These are phyloP conservation scores for Tachina fera DNA, from an alignment of 2,888 invertebrate species.

Conservation along the genomic window DNA sequence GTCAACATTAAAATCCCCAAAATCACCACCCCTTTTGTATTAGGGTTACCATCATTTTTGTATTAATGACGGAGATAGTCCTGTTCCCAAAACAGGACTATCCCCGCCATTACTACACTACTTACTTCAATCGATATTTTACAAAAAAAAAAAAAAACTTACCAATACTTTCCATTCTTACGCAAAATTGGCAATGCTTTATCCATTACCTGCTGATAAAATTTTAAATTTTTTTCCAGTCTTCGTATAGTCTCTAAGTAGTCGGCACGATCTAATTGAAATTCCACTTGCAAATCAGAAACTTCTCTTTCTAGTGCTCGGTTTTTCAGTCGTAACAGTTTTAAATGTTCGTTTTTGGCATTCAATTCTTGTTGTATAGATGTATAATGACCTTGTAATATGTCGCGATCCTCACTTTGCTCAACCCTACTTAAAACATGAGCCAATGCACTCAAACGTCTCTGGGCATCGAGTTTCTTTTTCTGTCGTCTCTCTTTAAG, in stretches of 20 bases:
- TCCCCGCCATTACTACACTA: too few relatives aligned
- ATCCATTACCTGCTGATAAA: slow-evolving; percentile 86
- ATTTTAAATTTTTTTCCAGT: slow-evolving; percentile 88
- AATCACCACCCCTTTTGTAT: too few relatives aligned
- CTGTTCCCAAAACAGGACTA: too few relatives aligned
- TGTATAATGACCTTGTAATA: slow-evolving; percentile 89
- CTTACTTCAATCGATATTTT: not conserved
- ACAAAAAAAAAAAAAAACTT: slow-evolving; percentile 71
- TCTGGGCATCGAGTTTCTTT: slow-evolving; percentile 88
- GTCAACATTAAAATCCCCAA: too few relatives aligned
- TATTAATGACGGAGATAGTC: too few relatives aligned
- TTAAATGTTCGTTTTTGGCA: slow-evolving; percentile 87
- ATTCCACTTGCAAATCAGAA: slow-evolving; percentile 90
- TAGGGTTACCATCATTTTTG: too few relatives aligned
- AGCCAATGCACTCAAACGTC: slow-evolving; percentile 85
- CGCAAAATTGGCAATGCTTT: slow-evolving; percentile 88
- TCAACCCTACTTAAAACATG: slow-evolving; percentile 86
- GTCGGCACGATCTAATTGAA: slow-evolving; percentile 91
- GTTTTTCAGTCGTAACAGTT: slow-evolving; percentile 87
- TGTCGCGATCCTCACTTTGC: slow-evolving; percentile 87
- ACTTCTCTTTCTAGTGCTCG: slow-evolving; percentile 89
- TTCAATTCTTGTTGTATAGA: slow-evolving; percentile 91
- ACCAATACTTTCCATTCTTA: slow-evolving; percentile 89
- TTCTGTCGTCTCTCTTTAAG: slow-evolving; percentile 87
- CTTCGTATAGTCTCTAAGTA: slow-evolving; percentile 91